Evolutionary conservation across 2,113 vertebrate genomes (phyloP).

Genomic region (Xenopus tropicalis): DNA sequence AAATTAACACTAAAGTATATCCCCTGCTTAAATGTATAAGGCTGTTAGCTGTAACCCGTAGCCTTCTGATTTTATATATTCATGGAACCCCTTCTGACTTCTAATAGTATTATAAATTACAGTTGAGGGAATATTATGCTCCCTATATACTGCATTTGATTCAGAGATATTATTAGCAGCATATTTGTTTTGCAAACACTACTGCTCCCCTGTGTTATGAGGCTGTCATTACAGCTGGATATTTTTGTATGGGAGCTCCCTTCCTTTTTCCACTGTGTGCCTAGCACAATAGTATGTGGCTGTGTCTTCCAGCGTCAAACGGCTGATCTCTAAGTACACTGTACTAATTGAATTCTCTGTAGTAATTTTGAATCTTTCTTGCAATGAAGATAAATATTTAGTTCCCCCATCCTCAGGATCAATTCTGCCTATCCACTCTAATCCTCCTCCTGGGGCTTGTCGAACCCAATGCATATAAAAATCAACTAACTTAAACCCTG

Average conservation of each 20-base stretch:
- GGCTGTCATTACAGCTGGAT: no score
- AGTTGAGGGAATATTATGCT: no score
- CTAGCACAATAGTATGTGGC: slow-evolving; percentile 13
- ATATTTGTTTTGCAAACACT: no score
- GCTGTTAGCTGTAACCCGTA: no score
- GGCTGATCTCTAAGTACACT: slow-evolving; percentile 16
- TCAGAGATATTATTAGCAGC: no score
- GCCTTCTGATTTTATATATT: no score
- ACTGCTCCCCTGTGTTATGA: no score
- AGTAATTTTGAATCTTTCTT: neutral
- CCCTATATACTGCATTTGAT: no score
- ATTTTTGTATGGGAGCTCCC: neutral
- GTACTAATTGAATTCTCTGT: slow-evolving; percentile 30
- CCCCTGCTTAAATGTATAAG: no score
- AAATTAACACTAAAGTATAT: no score
- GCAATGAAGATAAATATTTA: neutral
- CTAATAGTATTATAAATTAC: no score
- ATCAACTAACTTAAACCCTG: slow-evolving; percentile 8
- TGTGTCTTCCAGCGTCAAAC: neutral
- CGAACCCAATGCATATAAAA: slow-evolving; percentile 1
- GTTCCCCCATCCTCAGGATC: neutral
- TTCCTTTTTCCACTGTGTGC: neutral
- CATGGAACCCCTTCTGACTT: no score
- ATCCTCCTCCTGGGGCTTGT: neutral
- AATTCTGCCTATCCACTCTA: slow-evolving; percentile 15